Evolutionary conservation across 2,888 invertebrate genomes (phyloP), one percentile per base, ranked within the genome.

Genomic region (Hypena proboscidalis): DNA sequence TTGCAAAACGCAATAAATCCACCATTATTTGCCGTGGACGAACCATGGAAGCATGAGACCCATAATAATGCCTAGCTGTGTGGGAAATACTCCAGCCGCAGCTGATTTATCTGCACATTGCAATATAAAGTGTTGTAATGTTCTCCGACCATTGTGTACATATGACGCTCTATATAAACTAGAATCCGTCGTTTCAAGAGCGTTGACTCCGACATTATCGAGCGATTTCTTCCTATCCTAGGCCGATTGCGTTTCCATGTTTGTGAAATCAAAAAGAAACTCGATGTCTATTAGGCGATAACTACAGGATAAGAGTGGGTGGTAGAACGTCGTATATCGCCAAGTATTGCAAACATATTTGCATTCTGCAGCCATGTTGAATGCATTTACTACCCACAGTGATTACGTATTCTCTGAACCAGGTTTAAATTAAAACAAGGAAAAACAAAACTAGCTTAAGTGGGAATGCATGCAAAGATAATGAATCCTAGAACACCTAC

Each of bases 111-210:
- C 71, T 70, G 60, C 58, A 70, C 65, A 70, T 74, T 72, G 72
- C 77, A 68, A 70, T 69, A 72, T 67, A 57, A 69, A 51, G 56
- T 80, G 71, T 69, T 59, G 80, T 76, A 83, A 81, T 66, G 53
- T 59, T 57, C 50, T 46, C 30, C 25, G 50, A 45, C 53, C 39
- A 62, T 57, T 59, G 56, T 68, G 56, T 60, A 57, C 49, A 56
- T 25, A 41, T 31, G 25, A 58, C 50, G 55, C 38, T 58, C 51
- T 45, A 47, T 47, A 49, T 59, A 49, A 43, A 59, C 47, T 58
- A 22, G 34, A 17, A 60, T 47, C 37, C 35, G 25, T 36, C 30
- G 38, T 21, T 43, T 40, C 25, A 44, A 65, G 67, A 69, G 52
- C 69, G 52, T 67, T 58, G 63, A 68, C 63, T 57, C 40, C 36